phyloP scores from a whole-genome alignment of 2,113 vertebrate species.

The Catagonus wagneri region DNA sequence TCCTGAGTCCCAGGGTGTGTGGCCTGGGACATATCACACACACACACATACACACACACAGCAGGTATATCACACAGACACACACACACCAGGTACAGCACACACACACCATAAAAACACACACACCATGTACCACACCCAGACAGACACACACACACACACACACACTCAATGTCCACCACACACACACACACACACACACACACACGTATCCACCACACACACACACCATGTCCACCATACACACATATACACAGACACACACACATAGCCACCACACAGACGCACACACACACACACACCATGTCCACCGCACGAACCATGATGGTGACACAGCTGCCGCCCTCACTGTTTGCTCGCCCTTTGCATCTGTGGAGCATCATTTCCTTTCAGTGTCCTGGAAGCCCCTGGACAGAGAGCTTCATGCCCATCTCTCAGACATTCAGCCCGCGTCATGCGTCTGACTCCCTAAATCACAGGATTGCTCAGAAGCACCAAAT shows the following conservation, averaged over 20 bases:
- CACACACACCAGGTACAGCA: no score
- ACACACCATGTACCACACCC: no score
- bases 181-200: background rate
- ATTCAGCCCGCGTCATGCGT: constrained; percentile 85
- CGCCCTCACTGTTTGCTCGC: background rate
- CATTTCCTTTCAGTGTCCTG: constrained; percentile 82
- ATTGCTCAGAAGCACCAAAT: constrained; percentile 85
- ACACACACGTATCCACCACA: background rate
- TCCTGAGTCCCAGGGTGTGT: rapidly evolving
- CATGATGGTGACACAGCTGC: background rate
- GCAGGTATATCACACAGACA: no score
- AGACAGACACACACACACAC: no score
- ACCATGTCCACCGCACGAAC: background rate
- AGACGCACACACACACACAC: background rate
- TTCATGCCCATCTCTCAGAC: constrained; percentile 80
- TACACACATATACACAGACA: background rate
- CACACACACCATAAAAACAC: no score
- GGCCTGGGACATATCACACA: background rate
- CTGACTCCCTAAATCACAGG: constrained; percentile 85
- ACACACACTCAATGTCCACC: background rate
- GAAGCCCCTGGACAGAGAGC: constrained; percentile 83
- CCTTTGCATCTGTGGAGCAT: constrained; percentile 79
- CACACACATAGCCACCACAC: background rate
- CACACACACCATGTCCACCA: background rate
- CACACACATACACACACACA: no score